Percentiles rank a stretch among this genome's conserved stretches.
Evolutionary conservation across 2,113 vertebrate species (phyloP).

Genomic region (Carlito syrichta): DNA sequence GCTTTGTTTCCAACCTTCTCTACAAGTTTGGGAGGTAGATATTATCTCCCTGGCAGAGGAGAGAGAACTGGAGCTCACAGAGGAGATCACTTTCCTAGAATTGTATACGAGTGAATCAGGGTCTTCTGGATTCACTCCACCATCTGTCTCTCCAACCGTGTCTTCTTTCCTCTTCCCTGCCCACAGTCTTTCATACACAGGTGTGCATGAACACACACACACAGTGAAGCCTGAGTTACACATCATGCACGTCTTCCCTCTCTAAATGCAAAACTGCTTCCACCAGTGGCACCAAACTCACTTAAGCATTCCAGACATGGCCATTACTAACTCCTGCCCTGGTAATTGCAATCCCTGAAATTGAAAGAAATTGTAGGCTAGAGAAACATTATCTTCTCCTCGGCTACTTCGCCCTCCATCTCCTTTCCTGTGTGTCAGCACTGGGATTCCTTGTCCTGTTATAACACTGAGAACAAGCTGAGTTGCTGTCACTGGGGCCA

Average conservation of each 20-base stretch:
- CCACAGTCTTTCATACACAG: background rate
- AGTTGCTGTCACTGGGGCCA: background rate
- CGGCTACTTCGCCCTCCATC: background rate
- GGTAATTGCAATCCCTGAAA: conserved; percentile 66
- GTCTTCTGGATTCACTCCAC: background rate
- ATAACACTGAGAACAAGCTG: background rate
- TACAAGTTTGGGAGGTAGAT: background rate
- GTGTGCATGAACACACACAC: background rate
- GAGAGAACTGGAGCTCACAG: background rate
- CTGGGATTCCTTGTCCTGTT: background rate
- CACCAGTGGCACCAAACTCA: background rate
- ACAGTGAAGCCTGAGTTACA: background rate
- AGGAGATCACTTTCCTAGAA: background rate
- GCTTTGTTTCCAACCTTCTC: background rate
- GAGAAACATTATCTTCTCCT: conserved; percentile 68
- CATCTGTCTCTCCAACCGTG: background rate
- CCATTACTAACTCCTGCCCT: conserved; percentile 39
- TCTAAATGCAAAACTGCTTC: conserved; percentile 42
- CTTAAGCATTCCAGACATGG: conserved; percentile 68
- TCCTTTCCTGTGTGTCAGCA: background rate
- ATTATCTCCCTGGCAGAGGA: background rate
- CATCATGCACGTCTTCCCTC: background rate
- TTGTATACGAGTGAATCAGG: background rate
- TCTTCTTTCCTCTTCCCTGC: background rate
- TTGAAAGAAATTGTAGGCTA: conserved; percentile 68